Conservation (phyloP, 2,888 invertebrate species). For the Drosophila kuntzei region DNA sequence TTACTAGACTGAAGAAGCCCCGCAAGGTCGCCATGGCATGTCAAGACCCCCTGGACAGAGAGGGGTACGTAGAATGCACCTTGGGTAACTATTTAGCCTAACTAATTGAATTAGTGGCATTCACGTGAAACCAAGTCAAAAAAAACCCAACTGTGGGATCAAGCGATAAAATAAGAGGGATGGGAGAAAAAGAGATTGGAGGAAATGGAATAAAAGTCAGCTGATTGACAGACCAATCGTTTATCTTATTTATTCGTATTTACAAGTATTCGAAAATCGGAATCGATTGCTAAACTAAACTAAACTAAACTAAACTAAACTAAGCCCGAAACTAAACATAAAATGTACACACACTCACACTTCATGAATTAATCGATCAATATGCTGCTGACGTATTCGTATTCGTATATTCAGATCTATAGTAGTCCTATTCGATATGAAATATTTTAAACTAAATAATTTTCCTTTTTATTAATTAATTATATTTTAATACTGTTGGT, state of each 20-base stretch:
- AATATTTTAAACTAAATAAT: constrained; percentile 43
- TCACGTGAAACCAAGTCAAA: constrained; percentile 59
- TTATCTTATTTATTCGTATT: constrained; percentile 74
- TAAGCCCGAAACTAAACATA: constrained; percentile 11
- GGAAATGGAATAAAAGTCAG: constrained; percentile 62
- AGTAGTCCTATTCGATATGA: constrained; percentile 43
- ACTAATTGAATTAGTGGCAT: constrained; percentile 73
- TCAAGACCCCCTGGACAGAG: constrained; percentile 23
- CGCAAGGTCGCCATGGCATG: constrained; percentile 39
- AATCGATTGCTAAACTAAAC: constrained; percentile 69
- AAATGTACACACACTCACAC: constrained; percentile 45
- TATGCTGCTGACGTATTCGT: constrained; percentile 25
- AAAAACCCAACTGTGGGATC: constrained; percentile 12
- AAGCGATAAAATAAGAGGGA: constrained; percentile 5
- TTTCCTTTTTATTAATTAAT: constrained; percentile 39
- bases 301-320: constrained; percentile 16
- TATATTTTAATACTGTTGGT: constrained; percentile 39
- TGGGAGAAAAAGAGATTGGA: not conserved
- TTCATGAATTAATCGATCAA: constrained; percentile 9
- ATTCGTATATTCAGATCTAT: constrained; percentile 26
- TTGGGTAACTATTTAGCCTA: constrained; percentile 69
- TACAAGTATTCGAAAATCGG: constrained; percentile 59
- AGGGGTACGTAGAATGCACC: constrained; percentile 43
- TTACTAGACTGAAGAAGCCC: constrained; percentile 66
- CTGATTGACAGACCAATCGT: constrained; percentile 72